These are phyloP conservation scores for Mormyrus iriodes DNA, from an alignment of 2,113 vertebrate species.

Conservation along the genomic window DNA sequence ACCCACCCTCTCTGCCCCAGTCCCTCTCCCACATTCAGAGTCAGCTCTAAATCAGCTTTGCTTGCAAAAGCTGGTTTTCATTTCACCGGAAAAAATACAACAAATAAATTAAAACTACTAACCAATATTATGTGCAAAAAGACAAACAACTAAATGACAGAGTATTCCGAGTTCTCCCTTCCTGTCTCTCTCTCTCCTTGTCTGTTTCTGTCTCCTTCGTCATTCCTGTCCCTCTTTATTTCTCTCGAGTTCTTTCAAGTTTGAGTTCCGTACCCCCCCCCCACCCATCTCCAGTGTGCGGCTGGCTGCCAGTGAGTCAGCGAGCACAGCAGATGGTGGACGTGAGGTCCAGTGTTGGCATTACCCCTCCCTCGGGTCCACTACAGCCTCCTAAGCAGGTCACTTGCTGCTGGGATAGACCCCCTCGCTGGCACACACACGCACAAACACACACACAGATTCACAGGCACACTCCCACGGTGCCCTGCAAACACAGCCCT, in stretches of 20 bases:
- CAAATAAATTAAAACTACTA: background rate
- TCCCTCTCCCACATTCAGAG: background rate
- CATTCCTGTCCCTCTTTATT: background rate
- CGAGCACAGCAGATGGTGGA: slow-evolving; percentile 11
- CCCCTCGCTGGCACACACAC: background rate
- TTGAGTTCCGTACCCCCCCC: background rate
- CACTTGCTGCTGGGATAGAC: slow-evolving; percentile 28
- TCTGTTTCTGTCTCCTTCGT: background rate
- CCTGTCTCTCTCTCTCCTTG: background rate
- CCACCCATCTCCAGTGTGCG: background rate
- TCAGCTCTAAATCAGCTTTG: background rate
- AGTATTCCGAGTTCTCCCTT: background rate
- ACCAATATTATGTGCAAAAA: background rate
- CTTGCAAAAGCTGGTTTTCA: background rate
- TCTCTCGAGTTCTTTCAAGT: background rate
- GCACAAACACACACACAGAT: slow-evolving; percentile 2
- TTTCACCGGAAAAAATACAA: background rate
- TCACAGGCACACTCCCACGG: slow-evolving; percentile 5
- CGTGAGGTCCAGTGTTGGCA: slow-evolving; percentile 4
- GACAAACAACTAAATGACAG: background rate
- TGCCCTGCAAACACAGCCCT: background rate
- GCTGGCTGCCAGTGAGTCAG: slow-evolving; percentile 1
- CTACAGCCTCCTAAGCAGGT: slow-evolving; percentile 15
- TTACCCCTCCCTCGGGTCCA: background rate
- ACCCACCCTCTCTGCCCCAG: background rate